Percentiles rank a stretch among this genome's conserved stretches.
Evolutionary conservation across 2,113 vertebrate species (phyloP).

Genomic region (Monopterus albus): DNA sequence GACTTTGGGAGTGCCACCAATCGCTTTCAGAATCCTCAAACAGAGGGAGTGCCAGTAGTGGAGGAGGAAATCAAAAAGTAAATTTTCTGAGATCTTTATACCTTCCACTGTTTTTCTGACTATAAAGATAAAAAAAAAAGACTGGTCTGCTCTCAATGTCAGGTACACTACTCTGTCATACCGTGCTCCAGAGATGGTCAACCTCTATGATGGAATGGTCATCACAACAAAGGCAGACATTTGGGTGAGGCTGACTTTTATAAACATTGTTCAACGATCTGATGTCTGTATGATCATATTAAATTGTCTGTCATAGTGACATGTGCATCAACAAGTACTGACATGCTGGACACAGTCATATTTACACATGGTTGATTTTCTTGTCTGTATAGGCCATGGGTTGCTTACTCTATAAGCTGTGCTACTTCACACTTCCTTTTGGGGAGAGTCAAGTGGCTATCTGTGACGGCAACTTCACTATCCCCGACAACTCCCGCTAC

Average conservation of each 20-base stretch:
- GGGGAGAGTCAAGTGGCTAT: conserved; percentile 99
- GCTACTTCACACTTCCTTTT: conserved; percentile 97
- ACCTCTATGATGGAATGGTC: conserved; percentile 93
- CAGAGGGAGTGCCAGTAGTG: conserved; percentile 90
- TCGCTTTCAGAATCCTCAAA: conserved; percentile 93
- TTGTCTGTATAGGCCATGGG: conserved; percentile 88
- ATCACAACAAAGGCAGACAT: conserved; percentile 98
- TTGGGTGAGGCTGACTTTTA: conserved; percentile 86
- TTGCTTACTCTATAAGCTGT: conserved; percentile 97
- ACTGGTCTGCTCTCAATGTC: conserved; percentile 36
- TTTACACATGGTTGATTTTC: neutral
- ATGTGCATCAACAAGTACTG: neutral
- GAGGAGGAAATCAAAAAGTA: conserved; percentile 99
- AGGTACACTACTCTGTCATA: conserved; percentile 99
- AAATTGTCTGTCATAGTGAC: neutral
- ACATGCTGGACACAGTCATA: neutral
- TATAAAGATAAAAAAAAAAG: too few species aligned
- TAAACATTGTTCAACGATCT: neutral
- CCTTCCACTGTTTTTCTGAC: too few species aligned
- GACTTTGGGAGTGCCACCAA: conserved; percentile 98
- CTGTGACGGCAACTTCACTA: conserved; percentile 97
- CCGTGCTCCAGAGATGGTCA: conserved; percentile 98
- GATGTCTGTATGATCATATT: neutral
- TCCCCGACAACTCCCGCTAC: conserved; percentile 96
- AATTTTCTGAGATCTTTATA: conserved; percentile 46